These are phyloP conservation scores for Dasypogon diadema DNA, from an alignment of 2,888 invertebrate species.

Conservation along the genomic window DNA sequence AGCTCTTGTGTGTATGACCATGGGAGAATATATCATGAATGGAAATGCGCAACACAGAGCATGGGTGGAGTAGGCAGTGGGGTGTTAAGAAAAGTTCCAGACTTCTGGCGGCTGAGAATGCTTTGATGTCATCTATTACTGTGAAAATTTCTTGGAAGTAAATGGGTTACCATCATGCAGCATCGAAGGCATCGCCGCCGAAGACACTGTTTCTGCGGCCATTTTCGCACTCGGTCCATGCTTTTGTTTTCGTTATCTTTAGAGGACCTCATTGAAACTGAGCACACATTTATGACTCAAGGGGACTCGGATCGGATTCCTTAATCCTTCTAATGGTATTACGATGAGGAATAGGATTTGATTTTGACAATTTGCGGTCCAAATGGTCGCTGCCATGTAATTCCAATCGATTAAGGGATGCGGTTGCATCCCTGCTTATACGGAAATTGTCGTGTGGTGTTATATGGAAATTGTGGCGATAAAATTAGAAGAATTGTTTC, in stretches of 20 bases:
- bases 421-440: too few relatives aligned
- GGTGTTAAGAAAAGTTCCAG: slow-evolving; percentile 12
- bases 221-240: neutral
- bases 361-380: slow-evolving; percentile 15
- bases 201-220: neutral
- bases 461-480: too few relatives aligned
- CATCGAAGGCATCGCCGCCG: neutral
- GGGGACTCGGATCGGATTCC: too few relatives aligned
- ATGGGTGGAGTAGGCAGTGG: neutral
- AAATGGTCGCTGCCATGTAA: neutral
- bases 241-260: slow-evolving; percentile 38
- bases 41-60: too few relatives aligned
- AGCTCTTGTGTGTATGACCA: slow-evolving; percentile 5
- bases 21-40: neutral
- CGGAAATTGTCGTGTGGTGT: too few relatives aligned
- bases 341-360: neutral
- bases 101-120: slow-evolving; percentile 43
- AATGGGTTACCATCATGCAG: slow-evolving; percentile 45
- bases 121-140: slow-evolving; percentile 49
- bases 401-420: neutral
- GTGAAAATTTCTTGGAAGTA: slow-evolving; percentile 49
- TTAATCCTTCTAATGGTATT: too few relatives aligned
- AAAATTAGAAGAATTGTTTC: too few relatives aligned
- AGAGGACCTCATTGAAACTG: slow-evolving; percentile 21
- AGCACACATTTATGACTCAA: neutral